These are phyloP conservation scores for Eledona agricola DNA, from an alignment of 2,888 invertebrate species.

Conservation along the genomic window DNA sequence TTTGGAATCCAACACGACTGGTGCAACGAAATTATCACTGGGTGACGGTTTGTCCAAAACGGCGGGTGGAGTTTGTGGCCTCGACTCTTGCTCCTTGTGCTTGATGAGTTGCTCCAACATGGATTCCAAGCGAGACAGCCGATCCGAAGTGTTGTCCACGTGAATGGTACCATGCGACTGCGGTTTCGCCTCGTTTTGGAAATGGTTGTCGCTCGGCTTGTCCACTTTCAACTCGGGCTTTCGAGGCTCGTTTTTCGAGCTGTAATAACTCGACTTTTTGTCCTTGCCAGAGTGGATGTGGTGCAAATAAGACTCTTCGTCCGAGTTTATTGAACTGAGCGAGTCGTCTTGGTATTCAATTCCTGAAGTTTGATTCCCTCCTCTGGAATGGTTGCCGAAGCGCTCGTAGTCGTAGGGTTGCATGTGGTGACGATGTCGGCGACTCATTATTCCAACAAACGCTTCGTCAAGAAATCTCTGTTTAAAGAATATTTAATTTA, in stretches of 20 bases:
- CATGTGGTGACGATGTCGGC: slow-evolving; percentile 17
- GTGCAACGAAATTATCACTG: slow-evolving; percentile 3
- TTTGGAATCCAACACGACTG: slow-evolving; percentile 35
- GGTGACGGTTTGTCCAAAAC: slow-evolving; percentile 3
- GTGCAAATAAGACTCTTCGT: slow-evolving; percentile 31
- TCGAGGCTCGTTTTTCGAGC: slow-evolving; percentile 3
- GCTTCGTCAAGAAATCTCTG: neutral
- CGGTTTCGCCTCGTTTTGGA: slow-evolving; percentile 13
- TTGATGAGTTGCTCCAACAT: slow-evolving; percentile 47
- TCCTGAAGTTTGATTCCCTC: slow-evolving; percentile 18
- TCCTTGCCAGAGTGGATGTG: slow-evolving; percentile 11
- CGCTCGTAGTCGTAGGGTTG: slow-evolving; percentile 29
- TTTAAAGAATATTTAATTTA: too few relatives aligned
- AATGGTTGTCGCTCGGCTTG: slow-evolving; percentile 1
- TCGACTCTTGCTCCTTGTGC: slow-evolving; percentile 1
- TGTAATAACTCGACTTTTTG: slow-evolving; percentile 12
- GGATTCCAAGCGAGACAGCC: slow-evolving; percentile 48
- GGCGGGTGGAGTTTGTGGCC: slow-evolving; percentile 1
- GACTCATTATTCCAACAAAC: slow-evolving; percentile 16
- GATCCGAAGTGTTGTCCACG: slow-evolving; percentile 26
- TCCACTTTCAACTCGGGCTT: neutral
- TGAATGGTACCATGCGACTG: neutral
- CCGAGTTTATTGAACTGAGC: slow-evolving; percentile 33
- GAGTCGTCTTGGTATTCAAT: slow-evolving; percentile 36
- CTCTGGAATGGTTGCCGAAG: slow-evolving; percentile 11